phyloP scores from a whole-genome alignment of 1,140 invertebrate species.

The Brachystomella parvula region DNA sequence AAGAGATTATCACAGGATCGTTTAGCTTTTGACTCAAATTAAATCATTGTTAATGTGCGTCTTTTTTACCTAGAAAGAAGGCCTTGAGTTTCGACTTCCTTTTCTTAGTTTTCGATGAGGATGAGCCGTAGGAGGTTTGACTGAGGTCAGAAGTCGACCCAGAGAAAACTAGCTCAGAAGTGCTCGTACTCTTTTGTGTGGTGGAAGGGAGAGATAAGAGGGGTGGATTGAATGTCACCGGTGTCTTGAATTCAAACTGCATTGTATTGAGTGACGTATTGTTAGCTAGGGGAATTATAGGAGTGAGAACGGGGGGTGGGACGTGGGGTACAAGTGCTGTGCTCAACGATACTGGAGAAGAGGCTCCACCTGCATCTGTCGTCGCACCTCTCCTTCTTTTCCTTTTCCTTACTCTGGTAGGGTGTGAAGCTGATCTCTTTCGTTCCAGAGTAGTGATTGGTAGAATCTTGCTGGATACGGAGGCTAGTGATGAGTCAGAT shows the following conservation, averaged over 20 bases:
- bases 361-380: not conserved
- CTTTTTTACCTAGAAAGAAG: conserved; percentile 1
- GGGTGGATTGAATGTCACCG: not conserved
- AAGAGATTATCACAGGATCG: no score
- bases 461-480: not conserved
- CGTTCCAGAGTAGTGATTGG: not conserved
- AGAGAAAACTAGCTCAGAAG: not conserved
- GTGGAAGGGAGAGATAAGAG: not conserved
- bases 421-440: not conserved
- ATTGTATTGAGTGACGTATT: not conserved
- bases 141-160: not conserved
- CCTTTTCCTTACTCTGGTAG: not conserved
- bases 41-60: no score
- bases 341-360: not conserved
- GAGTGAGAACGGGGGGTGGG: not conserved
- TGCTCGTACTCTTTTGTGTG: not conserved
- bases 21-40: no score
- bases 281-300: not conserved
- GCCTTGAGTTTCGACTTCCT: not conserved
- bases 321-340: not conserved
- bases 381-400: not conserved
- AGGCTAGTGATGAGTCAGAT: not conserved
- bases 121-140: not conserved
- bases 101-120: not conserved
- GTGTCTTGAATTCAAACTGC: not conserved